Evolutionary conservation across 2,888 invertebrate genomes (phyloP), one percentile per base, ranked within the genome.

Genomic region (Noctua pronuba): DNA sequence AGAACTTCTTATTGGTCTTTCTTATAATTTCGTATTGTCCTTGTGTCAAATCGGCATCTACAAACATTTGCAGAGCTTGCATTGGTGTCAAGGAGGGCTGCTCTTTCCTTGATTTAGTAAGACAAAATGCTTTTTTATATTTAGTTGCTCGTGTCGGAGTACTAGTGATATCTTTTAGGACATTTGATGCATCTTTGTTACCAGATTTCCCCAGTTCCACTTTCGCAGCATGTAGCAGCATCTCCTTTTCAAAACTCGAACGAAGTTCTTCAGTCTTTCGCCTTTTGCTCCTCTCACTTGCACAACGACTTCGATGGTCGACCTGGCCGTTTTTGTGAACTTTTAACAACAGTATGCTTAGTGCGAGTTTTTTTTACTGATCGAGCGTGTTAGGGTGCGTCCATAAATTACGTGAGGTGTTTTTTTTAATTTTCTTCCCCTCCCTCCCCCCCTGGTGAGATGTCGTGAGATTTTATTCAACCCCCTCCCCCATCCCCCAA

Each of bases 211-310:
- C 18, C 49, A 76, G n/a, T n/a, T 71, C 71, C 21, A 71, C 60
- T 71, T 71, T 24, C 18, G 76, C 66, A 60, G 76, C 76, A 38
- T 78, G 66, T 70, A 69, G n/a, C n/a, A 65, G 24, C 16, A 65
- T 2, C 7, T 38, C 65, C 11, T 65, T 38, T n/a, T 38, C 24
- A n/a, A 65, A 38, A 65, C 0, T 11, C 24, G 64, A 35, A 24
- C 64, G 35, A 13, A 38, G 38, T 38, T 55, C 55, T 55, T 55
- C 3, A n/a, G 55, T 55, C n/a, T n/a, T 55, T 3, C 11, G 55
- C 52, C 52, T 52, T 52, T 52, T 52, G 3, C 55, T 55, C n/a
- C 55, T 55, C 55, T 55, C 55, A 55, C n/a, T 55, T 55, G 55
- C 55, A 4, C n/a, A 55, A 55, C 4, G 4, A 55, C 1, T 55